A percentile compares a stretch with the other conserved stretches of the same genome.
These are phyloP conservation scores for Sarcoramphus papa DNA, from an alignment of 2,797 vertebrate genomes.

Conservation along the genomic window DNA sequence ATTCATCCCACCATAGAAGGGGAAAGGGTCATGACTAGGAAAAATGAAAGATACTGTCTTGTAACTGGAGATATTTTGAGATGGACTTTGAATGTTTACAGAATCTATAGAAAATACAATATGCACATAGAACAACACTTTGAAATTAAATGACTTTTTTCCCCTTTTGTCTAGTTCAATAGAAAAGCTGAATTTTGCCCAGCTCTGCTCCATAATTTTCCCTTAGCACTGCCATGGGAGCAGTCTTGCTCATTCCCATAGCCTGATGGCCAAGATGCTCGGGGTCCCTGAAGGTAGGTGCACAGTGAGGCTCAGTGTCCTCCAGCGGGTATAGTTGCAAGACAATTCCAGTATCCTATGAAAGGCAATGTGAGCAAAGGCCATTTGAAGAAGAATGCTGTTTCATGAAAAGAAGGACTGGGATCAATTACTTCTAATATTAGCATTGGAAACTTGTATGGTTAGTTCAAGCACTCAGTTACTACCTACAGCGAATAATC, in stretches of 20 bases:
- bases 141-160: not conserved
- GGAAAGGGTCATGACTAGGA: not conserved
- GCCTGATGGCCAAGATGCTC: not conserved
- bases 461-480: not conserved
- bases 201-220: not conserved
- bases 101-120: not conserved
- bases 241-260: not conserved
- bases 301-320: not conserved
- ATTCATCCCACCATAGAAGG: not conserved
- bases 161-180: not conserved
- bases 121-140: not conserved
- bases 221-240: not conserved
- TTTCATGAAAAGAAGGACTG: not conserved
- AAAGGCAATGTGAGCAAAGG: not conserved
- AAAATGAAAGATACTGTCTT: not conserved
- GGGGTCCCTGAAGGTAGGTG: not conserved
- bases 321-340: not conserved
- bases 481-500: not conserved
- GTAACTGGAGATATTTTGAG: not conserved
- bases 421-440: not conserved
- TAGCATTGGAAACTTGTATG: not conserved
- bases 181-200: not conserved
- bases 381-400: not conserved
- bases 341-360: not conserved
- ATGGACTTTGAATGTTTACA: not conserved